Evolutionary conservation across 2,113 vertebrate genomes (phyloP).

Genomic region (Noctilio leporinus): DNA sequence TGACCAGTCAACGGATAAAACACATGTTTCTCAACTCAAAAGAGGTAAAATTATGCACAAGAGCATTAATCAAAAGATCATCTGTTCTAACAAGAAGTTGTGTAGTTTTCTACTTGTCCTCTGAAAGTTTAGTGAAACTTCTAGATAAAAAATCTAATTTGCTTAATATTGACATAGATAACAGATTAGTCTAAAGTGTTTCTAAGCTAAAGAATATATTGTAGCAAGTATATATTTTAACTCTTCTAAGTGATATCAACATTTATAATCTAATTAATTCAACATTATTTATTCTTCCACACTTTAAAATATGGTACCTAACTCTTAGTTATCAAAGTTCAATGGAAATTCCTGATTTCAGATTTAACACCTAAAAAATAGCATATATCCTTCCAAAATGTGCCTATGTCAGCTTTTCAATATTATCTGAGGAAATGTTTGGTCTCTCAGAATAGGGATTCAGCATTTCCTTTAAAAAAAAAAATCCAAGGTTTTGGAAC

Average conservation of each 20-base stretch:
- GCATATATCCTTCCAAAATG: neutral
- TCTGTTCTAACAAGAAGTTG: slow-evolving; percentile 69
- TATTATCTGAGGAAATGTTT: neutral
- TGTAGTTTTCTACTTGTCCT: slow-evolving; percentile 55
- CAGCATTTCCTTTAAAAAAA: neutral
- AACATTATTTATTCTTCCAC: neutral
- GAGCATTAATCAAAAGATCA: slow-evolving; percentile 68
- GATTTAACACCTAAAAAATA: neutral
- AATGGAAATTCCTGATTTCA: neutral
- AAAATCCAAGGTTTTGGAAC: neutral
- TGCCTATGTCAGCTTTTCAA: neutral
- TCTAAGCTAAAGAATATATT: neutral
- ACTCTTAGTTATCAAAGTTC: neutral
- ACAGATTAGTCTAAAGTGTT: neutral
- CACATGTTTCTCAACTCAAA: slow-evolving; percentile 64
- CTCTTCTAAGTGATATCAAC: neutral
- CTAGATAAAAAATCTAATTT: neutral
- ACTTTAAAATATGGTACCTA: neutral
- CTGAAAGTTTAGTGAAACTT: slow-evolving; percentile 47
- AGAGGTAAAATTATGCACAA: slow-evolving; percentile 70
- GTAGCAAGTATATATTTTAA: neutral
- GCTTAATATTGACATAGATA: slow-evolving; percentile 64
- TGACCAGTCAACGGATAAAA: slow-evolving; percentile 70
- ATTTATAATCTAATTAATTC: neutral
- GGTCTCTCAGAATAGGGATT: neutral